Evolutionary conservation across 2,797 vertebrate species (phyloP).

Genomic region (Scolopax bukidnonensis): DNA sequence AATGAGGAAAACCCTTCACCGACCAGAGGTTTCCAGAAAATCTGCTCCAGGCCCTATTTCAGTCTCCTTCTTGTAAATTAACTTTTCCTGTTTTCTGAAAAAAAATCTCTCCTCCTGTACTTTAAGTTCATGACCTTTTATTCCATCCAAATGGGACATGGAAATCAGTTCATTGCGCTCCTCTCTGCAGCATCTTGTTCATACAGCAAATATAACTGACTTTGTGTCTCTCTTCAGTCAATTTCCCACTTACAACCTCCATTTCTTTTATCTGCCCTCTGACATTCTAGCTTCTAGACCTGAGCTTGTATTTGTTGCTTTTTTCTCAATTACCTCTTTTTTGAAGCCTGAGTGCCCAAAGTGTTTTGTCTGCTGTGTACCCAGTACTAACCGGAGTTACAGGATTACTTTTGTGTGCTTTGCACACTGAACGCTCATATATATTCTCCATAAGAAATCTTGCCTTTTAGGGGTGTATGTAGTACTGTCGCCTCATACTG

Average conservation of each 20-base stretch:
- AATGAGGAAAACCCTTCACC: rapidly evolving
- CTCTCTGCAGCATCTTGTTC: neutral
- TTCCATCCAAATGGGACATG: neutral
- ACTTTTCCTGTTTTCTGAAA: neutral
- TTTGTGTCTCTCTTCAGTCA: neutral
- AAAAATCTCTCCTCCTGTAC: neutral
- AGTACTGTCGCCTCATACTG: neutral
- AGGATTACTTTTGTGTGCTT: neutral
- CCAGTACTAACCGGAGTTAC: neutral
- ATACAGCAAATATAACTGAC: neutral
- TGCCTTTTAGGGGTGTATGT: neutral
- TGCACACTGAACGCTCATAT: neutral
- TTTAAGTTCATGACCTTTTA: neutral
- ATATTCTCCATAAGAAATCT: neutral
- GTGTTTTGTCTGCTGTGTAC: neutral
- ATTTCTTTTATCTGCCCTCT: neutral
- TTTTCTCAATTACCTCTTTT: neutral
- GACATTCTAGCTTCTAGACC: neutral
- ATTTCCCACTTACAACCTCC: neutral
- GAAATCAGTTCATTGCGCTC: neutral
- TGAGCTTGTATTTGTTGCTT: neutral
- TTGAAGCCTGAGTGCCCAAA: neutral
- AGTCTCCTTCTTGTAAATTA: neutral
- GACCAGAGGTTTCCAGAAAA: neutral
- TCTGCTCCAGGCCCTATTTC: neutral